Percentiles rank a stretch among this genome's conserved stretches.
Evolutionary conservation across 1,140 invertebrate species (phyloP).

Genomic region (Tribolium madens): DNA sequence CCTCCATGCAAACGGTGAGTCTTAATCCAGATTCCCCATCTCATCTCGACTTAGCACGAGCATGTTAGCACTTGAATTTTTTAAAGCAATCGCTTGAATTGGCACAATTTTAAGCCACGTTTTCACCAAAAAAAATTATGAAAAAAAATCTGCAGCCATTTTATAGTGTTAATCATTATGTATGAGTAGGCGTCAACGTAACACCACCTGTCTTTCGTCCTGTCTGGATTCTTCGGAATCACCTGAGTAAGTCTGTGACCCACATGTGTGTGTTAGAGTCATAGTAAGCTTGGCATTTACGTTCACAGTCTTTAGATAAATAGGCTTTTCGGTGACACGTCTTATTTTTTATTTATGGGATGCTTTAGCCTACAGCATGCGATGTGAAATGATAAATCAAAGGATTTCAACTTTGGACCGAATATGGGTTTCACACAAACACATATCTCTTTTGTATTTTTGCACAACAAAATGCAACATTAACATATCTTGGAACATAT

Average conservation of each 20-base stretch:
- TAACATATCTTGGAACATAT: too few species aligned
- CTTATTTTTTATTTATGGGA: neutral
- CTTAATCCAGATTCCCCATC: neutral
- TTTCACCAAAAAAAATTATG: neutral
- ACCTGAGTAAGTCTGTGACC: slow-evolving; percentile 63
- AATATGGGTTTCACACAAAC: too few species aligned
- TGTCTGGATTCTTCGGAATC: slow-evolving; percentile 63
- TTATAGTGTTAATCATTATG: slow-evolving; percentile 50
- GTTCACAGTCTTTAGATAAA: neutral
- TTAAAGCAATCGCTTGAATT: slow-evolving; percentile 26
- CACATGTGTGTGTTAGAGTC: slow-evolving; percentile 28
- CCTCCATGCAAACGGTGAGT: slow-evolving; percentile 67
- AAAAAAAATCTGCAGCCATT: neutral
- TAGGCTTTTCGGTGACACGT: neutral
- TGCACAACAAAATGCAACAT: too few species aligned
- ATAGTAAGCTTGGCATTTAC: slow-evolving; percentile 10
- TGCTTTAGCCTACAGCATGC: neutral
- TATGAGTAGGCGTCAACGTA: slow-evolving; percentile 62
- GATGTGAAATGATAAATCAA: neutral
- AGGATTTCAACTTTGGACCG: neutral
- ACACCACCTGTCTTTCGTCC: slow-evolving; percentile 63
- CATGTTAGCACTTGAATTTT: slow-evolving; percentile 36
- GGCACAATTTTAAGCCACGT: slow-evolving; percentile 3
- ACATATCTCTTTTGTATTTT: too few species aligned
- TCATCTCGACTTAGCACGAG: slow-evolving; percentile 3